Base-by-base conservation (phyloP, 2,113 vertebrate species). In the Reinhardtius hippoglossoides region DNA sequence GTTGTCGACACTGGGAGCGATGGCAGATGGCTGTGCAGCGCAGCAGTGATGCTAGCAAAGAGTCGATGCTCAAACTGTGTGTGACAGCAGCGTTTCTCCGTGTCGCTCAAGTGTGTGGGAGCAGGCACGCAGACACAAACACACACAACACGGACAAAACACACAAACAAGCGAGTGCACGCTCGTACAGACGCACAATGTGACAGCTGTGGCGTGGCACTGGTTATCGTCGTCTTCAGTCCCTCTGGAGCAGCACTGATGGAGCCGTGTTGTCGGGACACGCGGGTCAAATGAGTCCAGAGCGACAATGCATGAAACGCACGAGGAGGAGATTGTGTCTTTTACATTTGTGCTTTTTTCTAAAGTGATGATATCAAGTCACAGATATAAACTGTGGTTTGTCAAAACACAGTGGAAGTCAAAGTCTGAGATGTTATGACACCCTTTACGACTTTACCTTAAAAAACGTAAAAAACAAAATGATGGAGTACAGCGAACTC, bases 11-110 rank as follows among this genome's bases (percentile, higher is more conserved):
- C 69, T 24, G 74, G 56, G 73, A 76, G 59, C 24, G 37, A 63
- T n/a, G n/a, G n/a, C 80, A 88, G 83, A 88, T 82, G 83, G 73
- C 59, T 35, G 67, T 8, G 70, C 65, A 50, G 35, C 8, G 35
- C 35, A 35, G 35, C 35, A 9, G 6, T 35, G 40, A 42, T 42
- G 40, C 12, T 42, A 42, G 40, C 40, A 12, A 12, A 42, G 52
- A 74, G 77, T 76, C 71, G n/a, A 78, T 58, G 64, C 85, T 58
- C 27, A 48, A 68, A 44, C 56, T 31, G 73, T 72, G 71, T 31
- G 65, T 44, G 79, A 66, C 62, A 82, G 68, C 65, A 9, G 40
- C 12, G 12, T 3, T 42, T 13, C 40, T 42, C 40, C 2, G 40
- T 40, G 40, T 40, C 40, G 20, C 50, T n/a, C 20, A 9, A n/a